These are phyloP conservation scores for Sarcophaga caerulescens DNA, from an alignment of 2,888 invertebrate genomes.

Conservation along the genomic window DNA sequence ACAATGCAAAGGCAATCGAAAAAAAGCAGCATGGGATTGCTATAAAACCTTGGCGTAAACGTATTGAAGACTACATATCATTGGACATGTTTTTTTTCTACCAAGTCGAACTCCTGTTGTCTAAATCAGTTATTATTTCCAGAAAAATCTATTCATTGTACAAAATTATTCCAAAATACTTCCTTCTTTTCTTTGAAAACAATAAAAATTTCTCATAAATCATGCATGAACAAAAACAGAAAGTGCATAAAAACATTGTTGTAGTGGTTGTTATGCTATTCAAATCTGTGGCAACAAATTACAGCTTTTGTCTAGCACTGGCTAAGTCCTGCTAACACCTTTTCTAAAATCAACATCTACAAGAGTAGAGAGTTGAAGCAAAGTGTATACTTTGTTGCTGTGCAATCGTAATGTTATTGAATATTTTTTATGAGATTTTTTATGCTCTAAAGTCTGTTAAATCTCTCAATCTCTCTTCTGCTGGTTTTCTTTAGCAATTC, in stretches of 20 bases:
- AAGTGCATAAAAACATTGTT: background rate
- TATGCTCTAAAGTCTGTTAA: background rate
- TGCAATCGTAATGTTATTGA: background rate
- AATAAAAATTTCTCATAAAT: background rate
- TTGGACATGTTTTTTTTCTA: too few relatives aligned
- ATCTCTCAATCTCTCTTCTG: background rate
- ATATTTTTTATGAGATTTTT: background rate
- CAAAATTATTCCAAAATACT: background rate
- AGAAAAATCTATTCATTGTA: too few relatives aligned
- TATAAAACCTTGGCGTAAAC: too few relatives aligned
- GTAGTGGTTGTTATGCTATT: constrained; percentile 11
- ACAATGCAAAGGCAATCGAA: too few relatives aligned
- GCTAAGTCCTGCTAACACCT: background rate
- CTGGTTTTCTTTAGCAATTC: constrained; percentile 22
- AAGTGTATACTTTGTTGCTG: background rate
- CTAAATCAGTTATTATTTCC: too few relatives aligned
- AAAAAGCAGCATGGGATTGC: too few relatives aligned
- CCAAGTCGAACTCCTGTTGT: too few relatives aligned
- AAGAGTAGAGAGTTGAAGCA: background rate
- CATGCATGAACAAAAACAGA: background rate
- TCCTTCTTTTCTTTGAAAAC: background rate
- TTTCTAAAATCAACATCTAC: background rate
- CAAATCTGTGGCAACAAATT: constrained; percentile 55
- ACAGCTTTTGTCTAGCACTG: constrained; percentile 27
- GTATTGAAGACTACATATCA: too few relatives aligned